Conservation (phyloP, 2,888 invertebrate species). For the Laothoe populi region DNA sequence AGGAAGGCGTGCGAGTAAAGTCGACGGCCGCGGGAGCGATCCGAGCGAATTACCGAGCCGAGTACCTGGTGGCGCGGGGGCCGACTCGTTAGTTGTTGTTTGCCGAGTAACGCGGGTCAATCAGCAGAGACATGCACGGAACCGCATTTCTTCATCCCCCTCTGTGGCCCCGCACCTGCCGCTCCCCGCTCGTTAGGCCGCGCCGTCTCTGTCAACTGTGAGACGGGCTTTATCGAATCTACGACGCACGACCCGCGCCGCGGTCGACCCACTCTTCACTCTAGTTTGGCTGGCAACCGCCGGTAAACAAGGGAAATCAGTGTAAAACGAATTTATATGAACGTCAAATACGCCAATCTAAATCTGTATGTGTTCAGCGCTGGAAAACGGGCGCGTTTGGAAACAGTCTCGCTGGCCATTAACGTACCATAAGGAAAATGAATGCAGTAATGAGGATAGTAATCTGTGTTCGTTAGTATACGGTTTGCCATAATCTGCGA, state of each 20-base stretch:
- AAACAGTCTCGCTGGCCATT: background rate
- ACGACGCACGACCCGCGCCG: constrained; percentile 82
- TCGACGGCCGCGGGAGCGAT: constrained; percentile 74
- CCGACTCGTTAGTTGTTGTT: constrained; percentile 85
- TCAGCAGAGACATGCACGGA: constrained; percentile 85
- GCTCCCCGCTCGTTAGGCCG: constrained; percentile 76
- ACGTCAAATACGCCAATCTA: constrained; percentile 49
- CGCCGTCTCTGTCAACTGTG: constrained; percentile 83
- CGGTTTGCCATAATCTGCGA: constrained; percentile 28
- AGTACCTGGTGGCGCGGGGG: constrained; percentile 80
- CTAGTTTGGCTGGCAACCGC: constrained; percentile 77
- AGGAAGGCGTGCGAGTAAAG: constrained; percentile 74
- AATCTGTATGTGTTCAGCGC: constrained; percentile 6
- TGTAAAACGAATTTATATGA: constrained; percentile 77
- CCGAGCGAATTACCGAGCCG: constrained; percentile 65
- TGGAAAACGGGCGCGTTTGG: too few relatives aligned
- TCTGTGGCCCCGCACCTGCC: constrained; percentile 50
- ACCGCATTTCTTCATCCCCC: constrained; percentile 83
- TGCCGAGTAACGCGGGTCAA: constrained; percentile 85
- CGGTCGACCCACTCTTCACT: constrained; percentile 79
- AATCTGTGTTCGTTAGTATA: constrained; percentile 20
- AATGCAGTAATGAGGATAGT: constrained; percentile 21
- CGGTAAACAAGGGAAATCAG: constrained; percentile 82
- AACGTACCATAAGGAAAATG: constrained; percentile 15
- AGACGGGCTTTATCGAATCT: constrained; percentile 84